phyloP scores from a whole-genome alignment of 2,113 vertebrate species.

The Caranx ignobilis region DNA sequence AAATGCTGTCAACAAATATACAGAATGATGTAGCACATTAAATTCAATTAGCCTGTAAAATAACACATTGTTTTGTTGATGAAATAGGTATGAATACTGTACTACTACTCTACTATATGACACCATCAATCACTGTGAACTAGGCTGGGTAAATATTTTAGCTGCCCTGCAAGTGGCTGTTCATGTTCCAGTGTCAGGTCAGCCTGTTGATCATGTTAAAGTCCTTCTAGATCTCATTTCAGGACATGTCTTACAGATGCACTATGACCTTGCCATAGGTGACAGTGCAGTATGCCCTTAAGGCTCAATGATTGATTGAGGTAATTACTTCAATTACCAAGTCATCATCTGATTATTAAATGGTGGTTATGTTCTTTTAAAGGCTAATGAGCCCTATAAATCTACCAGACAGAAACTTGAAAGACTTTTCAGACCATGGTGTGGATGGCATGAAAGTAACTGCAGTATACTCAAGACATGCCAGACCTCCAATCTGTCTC shows the following conservation, averaged over 20 bases:
- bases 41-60: not conserved
- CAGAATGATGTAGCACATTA: not conserved
- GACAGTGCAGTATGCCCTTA: not conserved
- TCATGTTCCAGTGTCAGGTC: not conserved
- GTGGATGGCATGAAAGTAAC: slow-evolving; percentile 54
- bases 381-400: not conserved
- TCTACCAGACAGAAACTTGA: slow-evolving; percentile 15
- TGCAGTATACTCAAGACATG: slow-evolving; percentile 64
- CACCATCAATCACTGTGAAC: slow-evolving; percentile 15
- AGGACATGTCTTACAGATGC: not conserved
- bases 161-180: not conserved
- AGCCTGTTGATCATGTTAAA: not conserved
- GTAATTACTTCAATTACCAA: not conserved
- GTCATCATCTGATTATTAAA: not conserved
- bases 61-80: not conserved
- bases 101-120: not conserved
- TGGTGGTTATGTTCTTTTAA: not conserved
- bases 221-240: not conserved
- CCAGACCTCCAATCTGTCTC: slow-evolving; percentile 73
- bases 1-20: not conserved
- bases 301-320: not conserved
- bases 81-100: not conserved
- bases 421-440: not conserved
- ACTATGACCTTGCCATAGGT: not conserved
- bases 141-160: not conserved